phyloP scores from a whole-genome alignment of 2,797 vertebrate species.

The Graptemys geographica region DNA sequence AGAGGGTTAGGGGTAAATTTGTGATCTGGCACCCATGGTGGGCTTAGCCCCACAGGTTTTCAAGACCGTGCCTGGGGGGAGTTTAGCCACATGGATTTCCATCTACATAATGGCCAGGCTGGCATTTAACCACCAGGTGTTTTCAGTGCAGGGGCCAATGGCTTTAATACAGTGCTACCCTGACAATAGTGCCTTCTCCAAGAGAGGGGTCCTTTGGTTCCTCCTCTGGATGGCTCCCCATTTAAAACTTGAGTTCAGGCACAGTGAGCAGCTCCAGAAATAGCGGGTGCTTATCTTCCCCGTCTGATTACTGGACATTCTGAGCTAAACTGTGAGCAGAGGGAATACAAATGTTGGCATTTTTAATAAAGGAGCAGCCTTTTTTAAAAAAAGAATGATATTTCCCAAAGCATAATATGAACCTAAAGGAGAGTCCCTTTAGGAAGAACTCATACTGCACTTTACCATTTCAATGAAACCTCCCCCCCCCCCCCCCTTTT shows the following conservation, averaged over 20 bases:
- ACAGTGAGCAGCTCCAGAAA: background rate
- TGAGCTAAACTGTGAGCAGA: background rate
- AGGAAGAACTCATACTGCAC: background rate
- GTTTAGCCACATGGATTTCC: background rate
- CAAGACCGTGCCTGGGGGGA: background rate
- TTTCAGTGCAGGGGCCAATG: background rate
- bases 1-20: background rate
- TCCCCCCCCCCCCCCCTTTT: background rate
- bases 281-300: background rate
- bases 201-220: background rate
- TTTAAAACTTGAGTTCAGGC: background rate
- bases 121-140: background rate
- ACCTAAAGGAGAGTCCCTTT: background rate
- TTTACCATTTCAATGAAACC: background rate
- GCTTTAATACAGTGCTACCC: background rate
- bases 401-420: background rate
- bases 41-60: background rate
- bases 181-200: background rate
- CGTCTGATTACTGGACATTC: background rate
- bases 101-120: background rate
- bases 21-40: background rate
- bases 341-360: background rate
- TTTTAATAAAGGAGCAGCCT: background rate
- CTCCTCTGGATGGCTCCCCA: background rate
- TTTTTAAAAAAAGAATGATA: background rate